Conservation (phyloP, 2,888 invertebrate genomes). For the Callinectes sapidus region DNA sequence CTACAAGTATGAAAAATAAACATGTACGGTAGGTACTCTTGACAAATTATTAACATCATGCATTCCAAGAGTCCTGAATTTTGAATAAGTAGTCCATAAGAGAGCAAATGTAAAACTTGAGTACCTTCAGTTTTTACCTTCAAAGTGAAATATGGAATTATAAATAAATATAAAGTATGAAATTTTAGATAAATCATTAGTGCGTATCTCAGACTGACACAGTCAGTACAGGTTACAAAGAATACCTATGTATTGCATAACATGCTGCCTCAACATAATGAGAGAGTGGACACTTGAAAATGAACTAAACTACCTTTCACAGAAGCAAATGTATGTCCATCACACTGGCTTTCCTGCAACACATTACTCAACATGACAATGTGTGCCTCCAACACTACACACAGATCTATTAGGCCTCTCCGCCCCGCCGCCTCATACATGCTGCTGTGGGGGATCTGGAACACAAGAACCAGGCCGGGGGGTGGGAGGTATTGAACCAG, state of each 20-base stretch:
- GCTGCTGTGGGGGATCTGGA: conserved; percentile 60
- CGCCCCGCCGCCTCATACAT: conserved; percentile 18
- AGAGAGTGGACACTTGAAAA: not conserved
- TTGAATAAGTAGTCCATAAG: not conserved
- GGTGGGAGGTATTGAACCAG: conserved; percentile 44
- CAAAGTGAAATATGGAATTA: not conserved
- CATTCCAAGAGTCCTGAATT: not conserved
- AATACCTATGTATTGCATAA: not conserved
- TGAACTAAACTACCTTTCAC: not conserved
- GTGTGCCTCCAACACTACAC: not conserved
- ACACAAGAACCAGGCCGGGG: conserved; percentile 68
- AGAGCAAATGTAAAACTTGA: not conserved
- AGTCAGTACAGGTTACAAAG: not conserved
- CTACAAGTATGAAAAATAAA: not conserved
- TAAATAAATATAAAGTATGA: not conserved
- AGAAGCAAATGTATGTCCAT: not conserved
- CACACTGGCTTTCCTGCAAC: not conserved
- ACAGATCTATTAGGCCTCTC: not conserved
- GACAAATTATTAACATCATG: not conserved
- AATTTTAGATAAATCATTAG: not conserved
- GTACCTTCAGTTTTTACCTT: not conserved
- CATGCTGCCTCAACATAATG: not conserved
- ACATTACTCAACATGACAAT: conserved; percentile 31
- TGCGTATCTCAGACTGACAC: not conserved
- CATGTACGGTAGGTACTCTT: too few species aligned